Base-by-base conservation (phyloP, 2,113 vertebrate species). In the Helogale parvula region DNA sequence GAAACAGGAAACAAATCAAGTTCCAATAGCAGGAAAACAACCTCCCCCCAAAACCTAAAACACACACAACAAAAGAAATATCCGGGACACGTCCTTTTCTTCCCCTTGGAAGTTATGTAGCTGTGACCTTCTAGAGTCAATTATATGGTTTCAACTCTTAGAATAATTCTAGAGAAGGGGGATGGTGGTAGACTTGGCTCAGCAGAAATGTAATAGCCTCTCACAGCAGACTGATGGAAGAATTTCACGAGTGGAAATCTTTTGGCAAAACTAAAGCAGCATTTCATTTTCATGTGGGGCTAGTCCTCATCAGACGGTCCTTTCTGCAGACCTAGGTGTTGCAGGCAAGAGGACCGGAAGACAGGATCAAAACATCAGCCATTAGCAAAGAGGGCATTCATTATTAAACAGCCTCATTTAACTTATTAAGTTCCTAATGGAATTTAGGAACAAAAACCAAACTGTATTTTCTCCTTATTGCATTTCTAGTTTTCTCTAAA, bases 31-130 rank as follows among this genome's bases (percentile, higher is more conserved):
- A 79, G 63, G 76, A 45, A 94, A 93, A 41, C 17, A n/a, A 38
- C 38, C 35, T 74, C 69, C 21, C 21, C 60, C 45, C 63, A 17
- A n/a, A n/a, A 82, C 33, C 10, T 50, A 63, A 47, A 93, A 83
- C 27, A 97, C 13, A 94, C 27, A 66, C 35, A 97, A 17, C 33
- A 85, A 72, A 88, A 83, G 72, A 96, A 93, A 41, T 83, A 72
- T 45, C 60, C 21, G 11, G 35, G 45, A 35, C 52, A 91, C 23
- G 57, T 69, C 54, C 38, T 87, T 82, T 25, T 33, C 21, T 93
- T 91, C 66, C 92, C n/a, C 69, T 93, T 80, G 76, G 33, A 90
- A 63, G 47, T 33, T 15, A 4, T 90, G 8, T 41, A 38, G 50
- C 35, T 47, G 12, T 71, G 57, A 69, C 66, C n/a, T 23, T 88